These are phyloP conservation scores for Herpailurus yagouaroundi DNA, from an alignment of 2,113 vertebrate genomes.

Conservation along the genomic window DNA sequence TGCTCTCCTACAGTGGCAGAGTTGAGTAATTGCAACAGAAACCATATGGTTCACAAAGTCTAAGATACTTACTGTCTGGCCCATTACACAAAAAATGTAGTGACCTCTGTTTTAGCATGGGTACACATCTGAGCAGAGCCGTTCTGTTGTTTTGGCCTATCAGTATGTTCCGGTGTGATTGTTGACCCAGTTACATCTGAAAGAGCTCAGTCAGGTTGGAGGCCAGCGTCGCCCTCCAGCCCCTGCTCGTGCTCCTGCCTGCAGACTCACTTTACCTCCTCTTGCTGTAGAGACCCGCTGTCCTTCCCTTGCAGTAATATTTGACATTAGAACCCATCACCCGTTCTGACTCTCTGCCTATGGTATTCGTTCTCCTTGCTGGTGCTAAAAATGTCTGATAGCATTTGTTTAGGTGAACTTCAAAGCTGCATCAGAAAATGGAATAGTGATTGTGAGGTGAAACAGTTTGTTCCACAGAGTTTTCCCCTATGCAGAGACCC, in stretches of 20 bases:
- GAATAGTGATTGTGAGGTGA: background rate
- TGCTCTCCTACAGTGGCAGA: background rate
- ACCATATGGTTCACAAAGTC: background rate
- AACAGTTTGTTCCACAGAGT: background rate
- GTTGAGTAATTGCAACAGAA: background rate
- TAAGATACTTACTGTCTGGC: background rate
- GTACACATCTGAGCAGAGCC: background rate
- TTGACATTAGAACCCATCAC: background rate
- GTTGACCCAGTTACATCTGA: background rate
- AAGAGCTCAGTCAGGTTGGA: background rate
- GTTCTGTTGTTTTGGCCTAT: background rate
- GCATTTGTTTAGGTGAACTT: background rate
- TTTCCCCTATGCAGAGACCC: background rate
- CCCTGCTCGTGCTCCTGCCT: background rate
- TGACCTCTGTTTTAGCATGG: background rate
- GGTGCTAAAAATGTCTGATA: background rate
- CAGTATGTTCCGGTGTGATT: background rate
- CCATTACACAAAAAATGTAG: background rate
- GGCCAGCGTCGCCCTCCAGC: background rate
- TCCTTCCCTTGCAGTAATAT: background rate
- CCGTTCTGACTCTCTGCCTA: background rate
- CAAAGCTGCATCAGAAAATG: background rate
- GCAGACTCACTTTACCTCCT: background rate
- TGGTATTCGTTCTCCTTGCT: background rate
- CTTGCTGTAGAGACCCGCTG: background rate